phyloP scores from a whole-genome alignment of 2,113 vertebrate species.

The Grantiella picta region DNA sequence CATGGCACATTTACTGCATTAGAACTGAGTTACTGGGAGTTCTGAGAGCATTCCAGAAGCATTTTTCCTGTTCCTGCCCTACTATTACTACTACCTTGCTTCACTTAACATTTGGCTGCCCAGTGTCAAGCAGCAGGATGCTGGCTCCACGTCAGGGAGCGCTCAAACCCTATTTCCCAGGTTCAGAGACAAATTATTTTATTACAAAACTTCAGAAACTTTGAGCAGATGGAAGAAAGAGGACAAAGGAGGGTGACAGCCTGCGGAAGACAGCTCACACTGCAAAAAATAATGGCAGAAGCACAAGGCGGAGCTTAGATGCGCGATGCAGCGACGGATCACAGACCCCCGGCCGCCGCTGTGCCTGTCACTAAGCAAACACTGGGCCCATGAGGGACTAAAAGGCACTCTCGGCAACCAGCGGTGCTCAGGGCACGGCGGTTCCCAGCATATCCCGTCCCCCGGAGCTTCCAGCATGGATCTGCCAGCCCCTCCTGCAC shows the following conservation, averaged over 20 bases:
- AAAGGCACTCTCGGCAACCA: not conserved
- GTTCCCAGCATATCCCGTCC: not conserved
- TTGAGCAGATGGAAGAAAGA: not conserved
- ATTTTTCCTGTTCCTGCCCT: not conserved
- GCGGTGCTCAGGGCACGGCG: rapidly evolving
- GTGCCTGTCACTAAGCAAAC: not conserved
- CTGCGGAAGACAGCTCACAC: not conserved
- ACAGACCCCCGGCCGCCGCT: not conserved
- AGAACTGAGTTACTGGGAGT: not conserved
- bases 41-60: not conserved
- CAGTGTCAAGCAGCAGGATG: not conserved
- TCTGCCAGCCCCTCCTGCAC: not conserved
- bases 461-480: not conserved
- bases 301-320: not conserved
- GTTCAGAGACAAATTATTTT: not conserved
- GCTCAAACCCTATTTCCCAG: not conserved
- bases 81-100: not conserved
- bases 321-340: not conserved
- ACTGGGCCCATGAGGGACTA: rapidly evolving
- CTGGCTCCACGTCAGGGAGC: not conserved
- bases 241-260: not conserved
- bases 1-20: not conserved
- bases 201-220: not conserved
- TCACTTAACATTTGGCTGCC: not conserved
- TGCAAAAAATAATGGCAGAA: not conserved